A percentile compares a stretch with the other conserved stretches of the same genome.
These are phyloP conservation scores for Heterodera filipjevi DNA, from an alignment of 2,888 invertebrate genomes.

Conservation along the genomic window DNA sequence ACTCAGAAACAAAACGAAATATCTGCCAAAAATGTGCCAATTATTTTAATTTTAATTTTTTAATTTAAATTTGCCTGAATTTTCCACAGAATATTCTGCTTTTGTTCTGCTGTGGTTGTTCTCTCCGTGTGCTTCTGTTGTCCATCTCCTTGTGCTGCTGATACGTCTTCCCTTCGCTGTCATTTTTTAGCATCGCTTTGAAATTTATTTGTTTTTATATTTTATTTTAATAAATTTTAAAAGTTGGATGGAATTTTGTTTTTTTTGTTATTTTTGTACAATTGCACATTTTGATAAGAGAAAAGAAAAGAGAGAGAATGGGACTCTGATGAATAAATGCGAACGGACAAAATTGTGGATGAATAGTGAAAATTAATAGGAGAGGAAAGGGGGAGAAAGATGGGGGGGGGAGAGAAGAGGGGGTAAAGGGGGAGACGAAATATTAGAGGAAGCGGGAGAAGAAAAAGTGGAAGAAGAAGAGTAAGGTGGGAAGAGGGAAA, in stretches of 20 bases:
- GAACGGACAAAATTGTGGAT: neutral
- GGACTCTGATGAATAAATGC: too few relatives aligned
- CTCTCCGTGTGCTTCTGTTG: neutral
- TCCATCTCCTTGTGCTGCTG: neutral
- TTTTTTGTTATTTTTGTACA: too few relatives aligned
- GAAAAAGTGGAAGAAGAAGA: too few relatives aligned
- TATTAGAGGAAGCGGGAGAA: too few relatives aligned
- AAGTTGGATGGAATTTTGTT: neutral
- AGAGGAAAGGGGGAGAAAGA: neutral
- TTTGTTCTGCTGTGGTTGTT: neutral
- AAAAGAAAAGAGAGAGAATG: neutral
- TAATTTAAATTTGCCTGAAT: neutral
- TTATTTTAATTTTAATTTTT: neutral
- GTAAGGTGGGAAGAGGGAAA: too few relatives aligned
- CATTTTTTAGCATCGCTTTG: neutral
- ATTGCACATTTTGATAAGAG: neutral
- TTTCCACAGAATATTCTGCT: neutral
- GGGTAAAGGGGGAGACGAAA: too few relatives aligned
- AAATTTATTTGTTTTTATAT: neutral
- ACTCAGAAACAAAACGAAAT: slow-evolving; percentile 40
- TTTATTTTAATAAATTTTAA: slow-evolving; percentile 2
- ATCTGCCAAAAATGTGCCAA: slow-evolving; percentile 23
- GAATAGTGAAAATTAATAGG: neutral
- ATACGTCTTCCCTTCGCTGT: neutral
- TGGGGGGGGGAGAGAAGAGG: too few relatives aligned